phyloP scores from a whole-genome alignment of 2,113 vertebrate genomes.

The Mustelus asterias region DNA sequence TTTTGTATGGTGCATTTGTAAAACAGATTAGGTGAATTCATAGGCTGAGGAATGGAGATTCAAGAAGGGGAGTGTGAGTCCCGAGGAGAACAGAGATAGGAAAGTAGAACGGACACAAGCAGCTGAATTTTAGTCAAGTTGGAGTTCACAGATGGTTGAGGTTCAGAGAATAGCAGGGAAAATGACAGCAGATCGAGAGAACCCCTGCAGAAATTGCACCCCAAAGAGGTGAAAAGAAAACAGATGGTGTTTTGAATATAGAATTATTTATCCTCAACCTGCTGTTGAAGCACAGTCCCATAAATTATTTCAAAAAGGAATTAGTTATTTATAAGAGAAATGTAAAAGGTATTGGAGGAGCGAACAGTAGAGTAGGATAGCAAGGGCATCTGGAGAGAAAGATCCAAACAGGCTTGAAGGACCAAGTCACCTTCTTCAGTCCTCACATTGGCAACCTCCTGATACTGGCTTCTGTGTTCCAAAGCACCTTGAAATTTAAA shows the following conservation, averaged over 20 bases:
- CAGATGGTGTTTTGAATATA: not conserved
- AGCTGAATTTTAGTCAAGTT: not conserved
- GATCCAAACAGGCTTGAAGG: not conserved
- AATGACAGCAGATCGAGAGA: not conserved
- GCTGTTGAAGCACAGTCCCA: not conserved
- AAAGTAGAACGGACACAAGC: not conserved
- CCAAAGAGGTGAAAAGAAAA: not conserved
- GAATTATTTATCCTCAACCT: not conserved
- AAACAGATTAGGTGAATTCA: not conserved
- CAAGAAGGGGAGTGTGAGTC: not conserved
- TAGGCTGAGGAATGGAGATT: not conserved
- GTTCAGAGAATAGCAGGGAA: not conserved
- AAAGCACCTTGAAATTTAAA: not conserved
- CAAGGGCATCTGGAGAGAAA: not conserved
- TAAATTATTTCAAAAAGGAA: not conserved
- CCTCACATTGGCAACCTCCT: not conserved
- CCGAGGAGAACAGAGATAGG: not conserved
- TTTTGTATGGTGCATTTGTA: too few relatives aligned
- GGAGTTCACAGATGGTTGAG: not conserved
- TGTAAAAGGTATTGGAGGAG: not conserved
- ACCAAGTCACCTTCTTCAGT: not conserved
- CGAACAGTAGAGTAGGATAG: not conserved
- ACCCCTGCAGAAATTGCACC: not conserved
- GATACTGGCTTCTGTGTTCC: not conserved
- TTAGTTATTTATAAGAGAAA: not conserved